A percentile compares a stretch with the other conserved stretches of the same genome.
These are phyloP conservation scores for Lasiurus cinereus DNA, from an alignment of 2,113 vertebrate genomes.

Conservation along the genomic window DNA sequence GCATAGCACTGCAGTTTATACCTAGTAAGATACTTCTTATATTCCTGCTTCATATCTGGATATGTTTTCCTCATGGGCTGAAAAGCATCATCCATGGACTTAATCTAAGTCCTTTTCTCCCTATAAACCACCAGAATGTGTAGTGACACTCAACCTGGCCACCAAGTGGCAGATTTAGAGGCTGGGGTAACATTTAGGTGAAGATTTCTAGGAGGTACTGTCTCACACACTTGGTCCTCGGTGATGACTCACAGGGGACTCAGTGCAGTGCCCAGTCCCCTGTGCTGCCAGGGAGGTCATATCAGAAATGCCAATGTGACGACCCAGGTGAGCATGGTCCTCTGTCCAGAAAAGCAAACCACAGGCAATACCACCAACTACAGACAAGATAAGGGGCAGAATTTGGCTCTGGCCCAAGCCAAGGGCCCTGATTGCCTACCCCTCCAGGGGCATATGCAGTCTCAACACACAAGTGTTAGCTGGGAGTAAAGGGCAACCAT, in stretches of 20 bases:
- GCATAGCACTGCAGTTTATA: neutral
- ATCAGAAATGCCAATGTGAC: neutral
- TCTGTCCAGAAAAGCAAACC: neutral
- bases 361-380: rapidly evolving
- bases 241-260: neutral
- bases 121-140: neutral
- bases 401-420: neutral
- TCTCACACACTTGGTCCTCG: neutral
- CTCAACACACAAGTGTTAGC: neutral
- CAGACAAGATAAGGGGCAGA: neutral
- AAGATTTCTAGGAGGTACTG: neutral
- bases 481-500: neutral
- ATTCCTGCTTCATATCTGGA: neutral
- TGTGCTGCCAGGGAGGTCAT: too few relatives aligned
- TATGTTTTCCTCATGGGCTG: neutral
- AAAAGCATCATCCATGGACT: neutral
- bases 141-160: neutral
- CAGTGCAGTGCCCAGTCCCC: neutral
- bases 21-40: neutral
- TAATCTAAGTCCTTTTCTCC: slow-evolving; percentile 13
- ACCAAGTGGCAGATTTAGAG: neutral
- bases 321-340: neutral
- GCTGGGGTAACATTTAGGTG: neutral
- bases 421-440: neutral
- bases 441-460: neutral